Evolutionary conservation across 2,797 vertebrate species (phyloP).

Genomic region (Sebastes nivosus): DNA sequence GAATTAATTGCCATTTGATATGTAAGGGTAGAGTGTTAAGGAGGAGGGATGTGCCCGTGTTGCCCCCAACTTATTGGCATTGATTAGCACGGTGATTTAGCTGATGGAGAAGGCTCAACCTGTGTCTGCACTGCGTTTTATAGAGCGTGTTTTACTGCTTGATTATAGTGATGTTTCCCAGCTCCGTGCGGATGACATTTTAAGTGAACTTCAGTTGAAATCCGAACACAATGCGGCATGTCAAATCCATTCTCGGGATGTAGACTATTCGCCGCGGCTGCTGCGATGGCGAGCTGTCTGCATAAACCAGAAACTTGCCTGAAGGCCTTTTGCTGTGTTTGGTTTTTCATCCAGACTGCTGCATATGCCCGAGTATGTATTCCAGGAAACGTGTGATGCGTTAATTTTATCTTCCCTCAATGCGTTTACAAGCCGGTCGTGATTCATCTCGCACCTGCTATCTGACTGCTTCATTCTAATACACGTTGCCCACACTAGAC

Average conservation of each 20-base stretch:
- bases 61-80: conserved; percentile 55
- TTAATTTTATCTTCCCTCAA: conserved; percentile 43
- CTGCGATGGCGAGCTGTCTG: not conserved
- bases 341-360: conserved; percentile 13
- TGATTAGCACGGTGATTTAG: conserved; percentile 59
- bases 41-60: conserved; percentile 33
- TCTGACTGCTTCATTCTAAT: conserved; percentile 22
- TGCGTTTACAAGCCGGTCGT: not conserved
- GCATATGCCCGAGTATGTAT: conserved; percentile 33
- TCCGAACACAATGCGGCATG: not conserved
- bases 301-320: conserved; percentile 1
- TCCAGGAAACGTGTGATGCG: conserved; percentile 44
- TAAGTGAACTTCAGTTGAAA: conserved; percentile 7
- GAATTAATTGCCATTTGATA: conserved; percentile 75
- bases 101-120: conserved; percentile 39
- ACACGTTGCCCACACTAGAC: conserved; percentile 43
- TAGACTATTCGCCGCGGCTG: not conserved
- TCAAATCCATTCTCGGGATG: not conserved
- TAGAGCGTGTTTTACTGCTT: not conserved
- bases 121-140: conserved; percentile 15
- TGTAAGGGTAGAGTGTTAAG: conserved; percentile 64
- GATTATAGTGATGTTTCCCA: not conserved
- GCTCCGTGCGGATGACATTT: not conserved
- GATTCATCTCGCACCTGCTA: conserved; percentile 48
- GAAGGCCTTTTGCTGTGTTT: not conserved